A percentile compares a stretch with the other conserved stretches of the same genome.
Conservation (phyloP, 2,113 vertebrate genomes). For the Ptilorrhoa leucosticta region DNA sequence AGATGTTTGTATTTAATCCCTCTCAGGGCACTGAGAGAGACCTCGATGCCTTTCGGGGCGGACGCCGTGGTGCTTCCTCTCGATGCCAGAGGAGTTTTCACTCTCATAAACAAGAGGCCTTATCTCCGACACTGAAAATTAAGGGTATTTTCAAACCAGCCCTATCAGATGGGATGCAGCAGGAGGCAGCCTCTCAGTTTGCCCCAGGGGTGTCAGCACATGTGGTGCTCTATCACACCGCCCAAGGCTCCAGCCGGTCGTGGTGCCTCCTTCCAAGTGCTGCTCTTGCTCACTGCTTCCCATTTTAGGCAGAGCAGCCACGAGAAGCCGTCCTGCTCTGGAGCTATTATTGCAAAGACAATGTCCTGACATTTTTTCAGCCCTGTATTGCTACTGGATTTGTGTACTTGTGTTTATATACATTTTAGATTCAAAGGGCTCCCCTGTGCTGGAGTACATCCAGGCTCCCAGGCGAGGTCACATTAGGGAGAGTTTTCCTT, state of each 20-base stretch:
- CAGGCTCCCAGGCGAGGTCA: background rate
- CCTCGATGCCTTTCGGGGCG: background rate
- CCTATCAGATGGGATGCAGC: background rate
- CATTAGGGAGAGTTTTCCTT: background rate
- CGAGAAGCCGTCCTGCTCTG: background rate
- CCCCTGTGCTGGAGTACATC: slow-evolving; percentile 10
- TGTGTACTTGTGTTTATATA: slow-evolving; percentile 47
- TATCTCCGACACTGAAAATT: background rate
- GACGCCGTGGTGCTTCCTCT: background rate
- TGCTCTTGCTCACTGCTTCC: background rate
- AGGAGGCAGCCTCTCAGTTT: background rate
- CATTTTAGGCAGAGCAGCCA: slow-evolving; percentile 21
- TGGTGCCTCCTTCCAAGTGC: background rate
- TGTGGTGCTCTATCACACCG: background rate
- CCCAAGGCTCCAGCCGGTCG: slow-evolving; percentile 32
- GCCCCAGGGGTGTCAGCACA: background rate
- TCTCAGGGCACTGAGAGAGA: background rate
- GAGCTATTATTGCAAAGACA: background rate
- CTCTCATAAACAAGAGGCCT: background rate
- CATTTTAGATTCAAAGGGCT: slow-evolving; percentile 35
- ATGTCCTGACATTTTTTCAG: background rate
- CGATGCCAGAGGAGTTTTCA: background rate
- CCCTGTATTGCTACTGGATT: slow-evolving; percentile 17
- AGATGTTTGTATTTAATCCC: background rate
- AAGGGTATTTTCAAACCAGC: background rate